Evolutionary conservation across 2,113 vertebrate species (phyloP), one percentile per base, ranked within the genome.

Genomic region (Prionailurus bengalensis): DNA sequence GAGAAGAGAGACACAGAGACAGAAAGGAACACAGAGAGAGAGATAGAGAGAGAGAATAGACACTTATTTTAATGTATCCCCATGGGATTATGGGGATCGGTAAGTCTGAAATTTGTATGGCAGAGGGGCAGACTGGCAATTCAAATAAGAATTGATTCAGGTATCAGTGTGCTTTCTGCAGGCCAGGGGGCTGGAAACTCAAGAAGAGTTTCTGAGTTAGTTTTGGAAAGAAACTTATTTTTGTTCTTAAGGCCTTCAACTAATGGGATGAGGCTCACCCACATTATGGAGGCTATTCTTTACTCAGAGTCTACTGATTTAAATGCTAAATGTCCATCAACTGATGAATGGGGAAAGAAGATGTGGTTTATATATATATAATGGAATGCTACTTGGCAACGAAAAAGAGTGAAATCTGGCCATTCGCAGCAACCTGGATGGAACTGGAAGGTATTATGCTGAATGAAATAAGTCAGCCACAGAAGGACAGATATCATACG

Each of bases 201-300:
- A 65, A 2, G 14, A 1, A 0, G 5, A 29, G 1, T 19, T 14
- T 89, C 25, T 58, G 0, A 25, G 13, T 3, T 91, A 61, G 25
- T 33, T 58, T 89, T n/a, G 17, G 76, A 14, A 27, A 48, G 70
- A 70, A 70, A 25, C 12, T 33, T 15, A 0, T 23, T n/a, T 61
- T 66, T 83, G 6, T n/a, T 42, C 14, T 83, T 42, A 53, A 15
- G 12, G 13, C 5, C 8, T 3, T 16, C 5, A 1, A 9, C 17
- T 45, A 16, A 55, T 55, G 63, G 9, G 33, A 58, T 12, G 29
- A 83, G 13, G 6, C 7, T 39, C 21, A 7, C 3, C 4, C 42
- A 45, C 10, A 21, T 19, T 27, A 16, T 1, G 10, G 58, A n/a
- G 19, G 36, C 12, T 65, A 9, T 45, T n/a, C 15, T 12, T 65